phyloP scores from a whole-genome alignment of 2,113 vertebrate species.

The Nipponia nippon region DNA sequence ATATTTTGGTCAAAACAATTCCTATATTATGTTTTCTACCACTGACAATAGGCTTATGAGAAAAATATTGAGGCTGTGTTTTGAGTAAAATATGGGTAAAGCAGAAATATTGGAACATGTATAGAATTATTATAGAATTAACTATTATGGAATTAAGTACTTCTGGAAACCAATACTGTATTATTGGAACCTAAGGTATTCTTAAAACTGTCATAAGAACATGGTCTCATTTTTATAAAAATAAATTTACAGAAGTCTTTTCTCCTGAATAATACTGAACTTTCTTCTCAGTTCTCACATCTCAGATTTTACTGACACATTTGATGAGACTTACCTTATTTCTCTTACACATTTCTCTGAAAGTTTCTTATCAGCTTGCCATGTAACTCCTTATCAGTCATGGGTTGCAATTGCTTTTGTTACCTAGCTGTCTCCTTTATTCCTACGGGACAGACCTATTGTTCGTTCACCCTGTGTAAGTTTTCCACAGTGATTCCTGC shows the following conservation, averaged over 20 bases:
- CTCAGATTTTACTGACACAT: not conserved
- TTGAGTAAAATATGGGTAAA: not conserved
- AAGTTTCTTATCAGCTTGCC: not conserved
- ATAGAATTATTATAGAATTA: not conserved
- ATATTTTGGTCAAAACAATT: slow-evolving; percentile 5
- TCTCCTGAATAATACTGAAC: not conserved
- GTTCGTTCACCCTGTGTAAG: not conserved
- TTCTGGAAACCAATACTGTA: not conserved
- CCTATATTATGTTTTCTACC: not conserved
- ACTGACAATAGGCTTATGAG: not conserved
- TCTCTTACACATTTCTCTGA: not conserved
- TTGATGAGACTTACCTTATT: not conserved
- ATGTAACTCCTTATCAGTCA: not conserved
- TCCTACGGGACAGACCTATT: not conserved
- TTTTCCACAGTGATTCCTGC: not conserved
- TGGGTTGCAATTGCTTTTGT: not conserved
- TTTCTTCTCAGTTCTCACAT: not conserved
- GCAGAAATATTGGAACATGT: not conserved
- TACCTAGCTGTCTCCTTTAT: not conserved
- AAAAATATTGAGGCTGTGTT: slow-evolving; percentile 2
- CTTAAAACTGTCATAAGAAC: not conserved
- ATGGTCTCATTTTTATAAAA: not conserved
- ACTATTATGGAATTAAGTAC: not conserved
- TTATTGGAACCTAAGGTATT: not conserved
- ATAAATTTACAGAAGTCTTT: not conserved